Percentiles rank a stretch among this genome's conserved stretches.
Evolutionary conservation across 2,113 vertebrate genomes (phyloP).

Genomic region (Clarias gariepinus): DNA sequence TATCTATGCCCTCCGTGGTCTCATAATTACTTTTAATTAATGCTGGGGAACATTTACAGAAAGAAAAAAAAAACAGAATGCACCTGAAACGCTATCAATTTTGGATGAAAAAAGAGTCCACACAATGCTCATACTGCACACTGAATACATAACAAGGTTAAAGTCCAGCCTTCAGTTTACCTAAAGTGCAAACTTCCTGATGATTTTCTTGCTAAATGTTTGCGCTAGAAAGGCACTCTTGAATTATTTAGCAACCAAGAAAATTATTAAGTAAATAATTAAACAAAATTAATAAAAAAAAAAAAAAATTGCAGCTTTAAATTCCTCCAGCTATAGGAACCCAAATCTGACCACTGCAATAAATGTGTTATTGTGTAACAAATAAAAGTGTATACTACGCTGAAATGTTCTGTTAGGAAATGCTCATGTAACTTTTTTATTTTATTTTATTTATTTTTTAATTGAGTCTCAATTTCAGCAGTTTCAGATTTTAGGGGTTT

Average conservation of each 20-base stretch:
- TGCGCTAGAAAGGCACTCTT: neutral
- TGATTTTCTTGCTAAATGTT: neutral
- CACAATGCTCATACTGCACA: slow-evolving; percentile 25
- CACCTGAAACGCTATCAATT: slow-evolving; percentile 61
- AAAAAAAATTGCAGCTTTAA: too few relatives aligned
- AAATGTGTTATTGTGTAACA: too few relatives aligned
- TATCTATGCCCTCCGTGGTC: slow-evolving; percentile 68
- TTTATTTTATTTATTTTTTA: too few relatives aligned
- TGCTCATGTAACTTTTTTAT: too few relatives aligned
- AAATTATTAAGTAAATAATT: neutral
- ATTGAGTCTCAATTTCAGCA: too few relatives aligned
- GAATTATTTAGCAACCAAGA: neutral
- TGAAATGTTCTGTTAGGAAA: too few relatives aligned
- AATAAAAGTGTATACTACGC: too few relatives aligned
- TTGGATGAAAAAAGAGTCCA: slow-evolving; percentile 34
- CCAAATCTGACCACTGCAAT: too few relatives aligned
- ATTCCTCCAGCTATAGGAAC: too few relatives aligned
- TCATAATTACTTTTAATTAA: slow-evolving; percentile 80
- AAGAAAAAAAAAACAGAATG: slow-evolving; percentile 42
- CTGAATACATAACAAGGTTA: slow-evolving; percentile 38
- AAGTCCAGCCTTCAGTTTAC: neutral
- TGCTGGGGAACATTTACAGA: slow-evolving; percentile 60
- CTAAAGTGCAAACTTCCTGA: neutral
- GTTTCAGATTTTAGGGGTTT: too few relatives aligned
- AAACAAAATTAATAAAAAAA: too few relatives aligned